These are phyloP conservation scores for Mechanitis messenoides DNA, from an alignment of 2,888 invertebrate genomes.

Conservation along the genomic window DNA sequence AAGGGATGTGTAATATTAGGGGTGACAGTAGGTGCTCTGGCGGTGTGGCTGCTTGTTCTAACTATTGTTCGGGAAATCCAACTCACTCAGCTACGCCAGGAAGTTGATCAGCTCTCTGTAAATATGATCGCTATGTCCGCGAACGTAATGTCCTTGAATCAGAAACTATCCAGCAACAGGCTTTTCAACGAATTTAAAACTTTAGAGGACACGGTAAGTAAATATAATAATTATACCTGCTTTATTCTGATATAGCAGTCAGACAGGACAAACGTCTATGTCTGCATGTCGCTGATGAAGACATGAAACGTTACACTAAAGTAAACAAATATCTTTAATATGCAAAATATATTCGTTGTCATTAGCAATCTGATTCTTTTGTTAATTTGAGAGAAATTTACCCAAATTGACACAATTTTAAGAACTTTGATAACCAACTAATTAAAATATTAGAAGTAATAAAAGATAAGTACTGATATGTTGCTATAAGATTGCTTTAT, in stretches of 20 bases:
- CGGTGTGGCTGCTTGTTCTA: constrained; percentile 53
- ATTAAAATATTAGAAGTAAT: constrained; percentile 1
- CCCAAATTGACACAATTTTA: neutral
- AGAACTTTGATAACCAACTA: neutral
- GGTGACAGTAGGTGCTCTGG: constrained; percentile 43
- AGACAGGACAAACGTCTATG: neutral
- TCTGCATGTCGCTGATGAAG: neutral
- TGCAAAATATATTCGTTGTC: no score
- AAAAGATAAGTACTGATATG: neutral
- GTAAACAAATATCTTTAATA: neutral
- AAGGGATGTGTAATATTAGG: constrained; percentile 46
- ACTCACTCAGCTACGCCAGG: constrained; percentile 49
- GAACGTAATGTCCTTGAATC: constrained; percentile 55
- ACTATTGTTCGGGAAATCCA: constrained; percentile 60
- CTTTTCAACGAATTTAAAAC: constrained; percentile 58
- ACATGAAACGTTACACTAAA: neutral
- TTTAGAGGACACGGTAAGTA: constrained; percentile 65
- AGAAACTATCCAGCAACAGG: constrained; percentile 56
- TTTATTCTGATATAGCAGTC: neutral
- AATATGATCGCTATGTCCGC: constrained; percentile 58
- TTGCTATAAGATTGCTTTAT: constrained; percentile 13
- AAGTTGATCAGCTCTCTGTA: constrained; percentile 60
- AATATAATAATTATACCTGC: neutral
- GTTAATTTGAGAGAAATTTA: no score
- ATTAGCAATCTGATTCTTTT: no score